Evolutionary conservation across 2,888 invertebrate species (phyloP).

Genomic region (Yponomeuta sedellus): DNA sequence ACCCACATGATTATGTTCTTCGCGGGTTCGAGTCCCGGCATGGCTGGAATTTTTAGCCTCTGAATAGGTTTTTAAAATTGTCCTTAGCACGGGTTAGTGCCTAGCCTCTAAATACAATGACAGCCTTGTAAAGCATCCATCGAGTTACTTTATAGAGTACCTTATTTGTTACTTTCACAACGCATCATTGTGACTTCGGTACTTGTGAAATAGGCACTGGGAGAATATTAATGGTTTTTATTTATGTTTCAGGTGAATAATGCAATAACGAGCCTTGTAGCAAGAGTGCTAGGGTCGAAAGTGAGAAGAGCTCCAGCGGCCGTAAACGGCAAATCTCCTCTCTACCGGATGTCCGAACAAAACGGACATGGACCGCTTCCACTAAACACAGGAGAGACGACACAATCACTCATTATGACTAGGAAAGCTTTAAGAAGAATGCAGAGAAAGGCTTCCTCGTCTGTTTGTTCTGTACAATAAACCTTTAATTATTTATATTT

Average conservation of each 20-base stretch:
- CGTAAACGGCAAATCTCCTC: slow-evolving; percentile 32
- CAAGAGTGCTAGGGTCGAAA: slow-evolving; percentile 44
- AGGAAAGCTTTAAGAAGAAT: slow-evolving; percentile 55
- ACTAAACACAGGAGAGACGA: slow-evolving; percentile 27
- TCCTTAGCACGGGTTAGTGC: too few species aligned
- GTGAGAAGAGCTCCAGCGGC: slow-evolving; percentile 33
- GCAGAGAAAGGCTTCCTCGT: slow-evolving; percentile 60
- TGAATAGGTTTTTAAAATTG: too few species aligned
- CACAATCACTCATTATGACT: slow-evolving; percentile 59
- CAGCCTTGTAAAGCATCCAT: too few species aligned
- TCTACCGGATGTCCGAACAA: slow-evolving; percentile 24
- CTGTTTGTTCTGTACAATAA: slow-evolving; percentile 51
- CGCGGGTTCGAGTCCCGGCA: too few species aligned
- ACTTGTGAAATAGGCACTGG: too few species aligned
- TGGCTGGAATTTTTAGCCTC: too few species aligned
- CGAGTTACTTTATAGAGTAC: too few species aligned
- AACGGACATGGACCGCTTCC: slow-evolving; percentile 27
- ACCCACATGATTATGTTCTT: too few species aligned
- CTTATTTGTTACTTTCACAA: too few species aligned
- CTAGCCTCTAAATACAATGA: too few species aligned
- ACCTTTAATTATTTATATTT: background rate
- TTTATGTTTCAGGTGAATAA: slow-evolving; percentile 76
- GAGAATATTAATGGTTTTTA: background rate
- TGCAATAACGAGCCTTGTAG: slow-evolving; percentile 81
- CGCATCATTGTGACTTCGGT: too few species aligned